Percentiles rank a stretch among this genome's conserved stretches.
Evolutionary conservation across 2,797 vertebrate genomes (phyloP).

Genomic region (Iguana delicatissima): DNA sequence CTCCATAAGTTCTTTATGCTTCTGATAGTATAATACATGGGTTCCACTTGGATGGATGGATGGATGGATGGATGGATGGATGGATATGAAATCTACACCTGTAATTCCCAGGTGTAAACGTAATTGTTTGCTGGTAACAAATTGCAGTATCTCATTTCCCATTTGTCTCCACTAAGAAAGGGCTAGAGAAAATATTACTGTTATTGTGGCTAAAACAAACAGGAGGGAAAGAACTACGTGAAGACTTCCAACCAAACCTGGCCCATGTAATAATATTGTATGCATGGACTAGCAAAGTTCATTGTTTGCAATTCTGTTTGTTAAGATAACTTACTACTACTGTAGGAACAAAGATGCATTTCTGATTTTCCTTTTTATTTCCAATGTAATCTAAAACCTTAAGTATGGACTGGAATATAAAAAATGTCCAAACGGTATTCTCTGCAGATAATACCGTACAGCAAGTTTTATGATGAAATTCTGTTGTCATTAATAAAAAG

Average conservation of each 20-base stretch:
- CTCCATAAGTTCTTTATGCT: too few species aligned
- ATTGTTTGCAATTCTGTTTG: not conserved
- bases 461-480: not conserved
- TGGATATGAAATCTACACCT: not conserved
- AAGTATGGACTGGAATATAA: not conserved
- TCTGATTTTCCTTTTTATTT: not conserved
- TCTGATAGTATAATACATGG: too few species aligned
- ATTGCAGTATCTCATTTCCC: not conserved
- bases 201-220: not conserved
- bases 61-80: too few species aligned
- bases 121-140: not conserved
- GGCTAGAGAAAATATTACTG: not conserved
- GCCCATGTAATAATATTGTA: not conserved
- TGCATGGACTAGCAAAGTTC: not conserved
- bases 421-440: not conserved
- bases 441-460: not conserved
- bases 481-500: not conserved
- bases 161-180: not conserved
- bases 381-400: conserved; percentile 16
- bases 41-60: too few species aligned
- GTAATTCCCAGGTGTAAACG: not conserved
- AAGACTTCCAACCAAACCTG: not conserved
- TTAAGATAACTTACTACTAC: not conserved
- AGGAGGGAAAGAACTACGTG: not conserved
- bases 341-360: not conserved